A percentile compares a stretch with the other conserved stretches of the same genome.
Conservation (phyloP, 1,140 invertebrate genomes). For the Aphelenchoides fujianensis region DNA sequence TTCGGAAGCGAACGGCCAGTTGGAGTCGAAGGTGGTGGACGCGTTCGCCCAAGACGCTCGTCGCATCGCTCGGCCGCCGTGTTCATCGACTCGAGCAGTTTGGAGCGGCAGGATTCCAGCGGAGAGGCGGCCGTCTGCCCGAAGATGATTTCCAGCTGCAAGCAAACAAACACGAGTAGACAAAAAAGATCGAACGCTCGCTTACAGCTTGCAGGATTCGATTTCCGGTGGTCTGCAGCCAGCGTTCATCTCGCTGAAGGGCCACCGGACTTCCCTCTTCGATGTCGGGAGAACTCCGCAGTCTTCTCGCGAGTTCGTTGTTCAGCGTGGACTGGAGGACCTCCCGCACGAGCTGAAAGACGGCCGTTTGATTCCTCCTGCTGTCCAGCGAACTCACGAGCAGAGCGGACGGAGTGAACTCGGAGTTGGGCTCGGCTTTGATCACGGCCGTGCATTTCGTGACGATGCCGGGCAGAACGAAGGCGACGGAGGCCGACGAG, state of each 20-base stretch:
- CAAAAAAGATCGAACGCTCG: background rate
- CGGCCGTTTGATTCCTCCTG: background rate
- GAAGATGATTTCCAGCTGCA: background rate
- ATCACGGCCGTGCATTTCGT: background rate
- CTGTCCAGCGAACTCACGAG: background rate
- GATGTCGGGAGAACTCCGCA: background rate
- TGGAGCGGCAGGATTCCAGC: too few relatives aligned
- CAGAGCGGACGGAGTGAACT: background rate
- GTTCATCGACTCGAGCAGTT: too few relatives aligned
- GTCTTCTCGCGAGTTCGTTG: background rate
- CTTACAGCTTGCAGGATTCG: background rate
- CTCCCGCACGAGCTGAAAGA: background rate
- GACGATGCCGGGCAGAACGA: conserved; percentile 16
- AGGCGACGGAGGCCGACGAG: background rate
- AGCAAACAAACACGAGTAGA: background rate
- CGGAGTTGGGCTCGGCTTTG: background rate
- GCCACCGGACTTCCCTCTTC: background rate
- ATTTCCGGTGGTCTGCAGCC: background rate
- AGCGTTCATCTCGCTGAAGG: background rate
- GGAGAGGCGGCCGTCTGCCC: background rate
- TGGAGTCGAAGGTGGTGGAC: background rate
- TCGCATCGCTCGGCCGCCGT: background rate
- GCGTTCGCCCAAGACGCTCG: background rate
- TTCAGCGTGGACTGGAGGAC: conserved; percentile 1
- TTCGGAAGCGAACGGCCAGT: background rate